Evolutionary conservation across 2,888 invertebrate genomes (phyloP), one percentile per base, ranked within the genome.

Genomic region (Hirtodrosophila confusa): DNA sequence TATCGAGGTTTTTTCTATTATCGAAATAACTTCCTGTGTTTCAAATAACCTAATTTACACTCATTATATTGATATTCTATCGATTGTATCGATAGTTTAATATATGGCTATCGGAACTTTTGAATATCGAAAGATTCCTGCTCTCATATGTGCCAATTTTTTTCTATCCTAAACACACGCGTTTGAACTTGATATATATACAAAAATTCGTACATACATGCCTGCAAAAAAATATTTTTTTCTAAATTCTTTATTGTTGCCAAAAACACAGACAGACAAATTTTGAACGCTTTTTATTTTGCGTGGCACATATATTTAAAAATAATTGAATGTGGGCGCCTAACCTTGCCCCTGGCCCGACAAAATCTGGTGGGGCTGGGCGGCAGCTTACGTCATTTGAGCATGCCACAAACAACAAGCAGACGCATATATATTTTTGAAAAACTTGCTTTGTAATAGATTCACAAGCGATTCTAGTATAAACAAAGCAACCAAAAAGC

Each of bases 381-480:
- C 23, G n/a, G 27, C 45, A 24, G 35, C 64, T 69, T 39, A 55
- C 74, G 58, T 65, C 60, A 75, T 35, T 12, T 31, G 33, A 45
- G 31, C 47, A 39, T 57, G 48, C 31, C 35, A 27, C 27, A 50
- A 35, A 33, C 12, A 33, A 27, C 12, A 27, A 31, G 17, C 17
- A 17, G 17, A 12, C 3, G 27, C 40, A 56, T 17, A 39, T 33
- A 39, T 35, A 29, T 69, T 44, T 56, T 71, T 56, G 49, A 55
- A 56, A 54, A 53, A 48, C 12, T 58, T 56, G 61, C 61, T 69
- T 71, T 62, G 72, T 69, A 75, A 71, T 62, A 54, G 64, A 62
- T 57, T 70, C 63, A 60, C 39, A 48, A 56, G 51, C 40, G 39
- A 45, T 70, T 50, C 54, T 43, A 17, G 17, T 17, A 58, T 57